A percentile compares a stretch with the other conserved stretches of the same genome.
Conservation (phyloP, 1,140 invertebrate genomes). For the Holotrichia oblita region DNA sequence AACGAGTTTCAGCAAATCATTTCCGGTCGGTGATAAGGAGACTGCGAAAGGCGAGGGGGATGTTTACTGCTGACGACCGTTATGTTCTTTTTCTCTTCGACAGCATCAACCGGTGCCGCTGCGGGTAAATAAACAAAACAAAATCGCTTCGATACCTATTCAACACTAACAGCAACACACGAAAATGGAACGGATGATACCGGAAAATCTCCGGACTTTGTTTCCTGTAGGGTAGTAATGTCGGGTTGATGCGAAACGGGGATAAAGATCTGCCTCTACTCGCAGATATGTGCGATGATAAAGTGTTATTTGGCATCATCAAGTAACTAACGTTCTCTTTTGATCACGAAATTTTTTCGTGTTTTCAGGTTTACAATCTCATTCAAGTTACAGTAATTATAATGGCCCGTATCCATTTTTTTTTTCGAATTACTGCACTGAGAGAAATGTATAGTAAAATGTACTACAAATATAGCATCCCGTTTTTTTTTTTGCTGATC, state of each 20-base stretch:
- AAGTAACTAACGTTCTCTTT: neutral
- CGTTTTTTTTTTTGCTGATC: no score
- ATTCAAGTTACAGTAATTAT: no score
- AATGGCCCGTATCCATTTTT: no score
- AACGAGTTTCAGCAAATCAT: conserved; percentile 12
- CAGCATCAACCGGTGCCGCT: neutral
- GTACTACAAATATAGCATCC: no score
- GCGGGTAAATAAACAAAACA: conserved; percentile 13
- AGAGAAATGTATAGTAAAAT: no score
- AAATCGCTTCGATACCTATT: neutral
- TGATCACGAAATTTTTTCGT: no score
- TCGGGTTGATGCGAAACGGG: neutral
- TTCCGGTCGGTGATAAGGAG: neutral
- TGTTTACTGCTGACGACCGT: conserved; percentile 3
- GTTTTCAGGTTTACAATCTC: no score
- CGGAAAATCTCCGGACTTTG: neutral
- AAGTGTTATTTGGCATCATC: conserved; percentile 2
- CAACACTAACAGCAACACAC: neutral
- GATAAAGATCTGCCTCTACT: conserved; percentile 6
- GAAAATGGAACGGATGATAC: neutral
- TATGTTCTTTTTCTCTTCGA: neutral
- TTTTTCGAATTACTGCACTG: no score
- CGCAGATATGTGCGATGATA: neutral
- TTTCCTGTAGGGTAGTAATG: neutral
- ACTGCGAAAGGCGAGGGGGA: neutral